phyloP scores from a whole-genome alignment of 2,797 vertebrate genomes.

The Phalanger gymnotis region DNA sequence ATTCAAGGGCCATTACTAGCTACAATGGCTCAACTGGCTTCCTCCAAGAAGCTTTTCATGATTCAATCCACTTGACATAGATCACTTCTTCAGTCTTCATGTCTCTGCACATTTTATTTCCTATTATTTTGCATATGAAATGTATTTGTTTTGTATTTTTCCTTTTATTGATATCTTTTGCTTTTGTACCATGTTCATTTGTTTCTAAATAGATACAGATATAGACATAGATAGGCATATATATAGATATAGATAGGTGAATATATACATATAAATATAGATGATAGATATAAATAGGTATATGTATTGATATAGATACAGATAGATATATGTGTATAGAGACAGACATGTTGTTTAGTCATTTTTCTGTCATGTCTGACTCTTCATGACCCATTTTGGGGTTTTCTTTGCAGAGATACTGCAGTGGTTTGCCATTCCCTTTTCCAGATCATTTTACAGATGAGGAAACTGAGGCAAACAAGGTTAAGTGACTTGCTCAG shows the following conservation, averaged over 20 bases:
- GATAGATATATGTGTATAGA: not conserved
- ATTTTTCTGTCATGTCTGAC: not conserved
- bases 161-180: not conserved
- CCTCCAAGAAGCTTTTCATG: not conserved
- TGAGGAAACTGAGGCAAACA: not conserved
- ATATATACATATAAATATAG: too few relatives aligned
- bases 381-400: not conserved
- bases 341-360: not conserved
- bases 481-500: not conserved
- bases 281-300: too few relatives aligned
- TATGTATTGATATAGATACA: too few relatives aligned
- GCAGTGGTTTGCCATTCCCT: not conserved
- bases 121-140: not conserved
- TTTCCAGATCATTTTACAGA: not conserved
- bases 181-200: not conserved
- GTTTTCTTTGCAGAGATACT: not conserved
- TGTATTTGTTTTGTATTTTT: constrained; percentile 38
- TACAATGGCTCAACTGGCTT: not conserved
- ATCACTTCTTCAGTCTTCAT: constrained; percentile 27
- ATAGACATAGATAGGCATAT: too few relatives aligned
- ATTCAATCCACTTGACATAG: constrained; percentile 12
- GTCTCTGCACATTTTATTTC: constrained; percentile 14
- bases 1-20: not conserved
- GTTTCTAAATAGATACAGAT: not conserved
- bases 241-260: too few relatives aligned